Evolutionary conservation across 2,113 vertebrate species (phyloP), one percentile per base, ranked within the genome.

Genomic region (Cygnus buccinator): DNA sequence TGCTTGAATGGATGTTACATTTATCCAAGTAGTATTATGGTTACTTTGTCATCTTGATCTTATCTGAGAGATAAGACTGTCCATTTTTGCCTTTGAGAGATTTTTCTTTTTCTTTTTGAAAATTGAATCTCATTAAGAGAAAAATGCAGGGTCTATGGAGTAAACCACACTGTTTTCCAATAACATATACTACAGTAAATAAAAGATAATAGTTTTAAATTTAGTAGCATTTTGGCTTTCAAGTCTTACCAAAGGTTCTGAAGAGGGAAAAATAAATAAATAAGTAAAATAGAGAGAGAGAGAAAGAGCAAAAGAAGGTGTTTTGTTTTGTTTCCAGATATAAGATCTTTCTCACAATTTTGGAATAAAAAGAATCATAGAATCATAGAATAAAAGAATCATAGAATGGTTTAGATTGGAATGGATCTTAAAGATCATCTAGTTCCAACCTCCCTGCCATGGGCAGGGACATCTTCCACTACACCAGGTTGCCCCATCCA

Each of bases 21-120:
- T 94, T 50, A 15, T 81, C 23, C 50, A 82, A 87, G 21, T 75
- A 89, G 1, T 28, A 63, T 74, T 61, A 58, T 21, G 10, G 18
- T 65, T 65, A 84, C n/a, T 80, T 91, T 94, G n/a, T 41, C 50
- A 85, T 77, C 82, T 41, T 83, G 13, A 84, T 87, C 79, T 89
- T 84, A 35, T 65, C 43, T 54, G 46, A 82, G 23, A 87, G 3
- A 44, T 25, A 6, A 70, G 39, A 84, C 19, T 4, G 2, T 66
- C 19, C 20, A 4, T 33, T 93, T 87, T 87, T 79, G 31, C 29
- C 19, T 63, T 58, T 55, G 37, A 12, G 65, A 52, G 8, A 76
- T 31, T 94, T 87, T 87, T 79, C 2, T 84, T 93, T 86, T 94
- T 58, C 19, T 74, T 74, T 84, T 68, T 84, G 70, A 77, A 84